These are phyloP conservation scores for Heterocephalus glaber DNA, from an alignment of 2,113 vertebrate species.

Conservation along the genomic window DNA sequence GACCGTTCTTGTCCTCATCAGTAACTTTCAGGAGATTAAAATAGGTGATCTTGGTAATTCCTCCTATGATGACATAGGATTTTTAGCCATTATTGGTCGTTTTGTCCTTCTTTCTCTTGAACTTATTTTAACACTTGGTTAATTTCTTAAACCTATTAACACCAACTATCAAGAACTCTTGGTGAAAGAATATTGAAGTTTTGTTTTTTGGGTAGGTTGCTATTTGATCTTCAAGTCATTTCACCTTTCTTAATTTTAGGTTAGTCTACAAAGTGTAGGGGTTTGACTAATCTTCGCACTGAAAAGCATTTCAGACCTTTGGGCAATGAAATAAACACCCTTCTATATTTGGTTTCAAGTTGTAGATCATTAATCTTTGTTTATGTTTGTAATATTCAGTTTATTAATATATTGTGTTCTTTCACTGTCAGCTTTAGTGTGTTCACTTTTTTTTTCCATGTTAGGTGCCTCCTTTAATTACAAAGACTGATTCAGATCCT, in stretches of 20 bases:
- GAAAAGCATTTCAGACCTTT: not conserved
- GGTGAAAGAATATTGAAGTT: not conserved
- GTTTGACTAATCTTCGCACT: not conserved
- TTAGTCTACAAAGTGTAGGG: slow-evolving; percentile 18
- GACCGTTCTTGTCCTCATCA: not conserved
- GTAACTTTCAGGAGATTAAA: not conserved
- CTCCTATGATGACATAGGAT: not conserved
- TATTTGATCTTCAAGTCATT: slow-evolving; percentile 30
- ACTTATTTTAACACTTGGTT: not conserved
- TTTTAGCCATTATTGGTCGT: not conserved
- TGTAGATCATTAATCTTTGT: slow-evolving; percentile 8
- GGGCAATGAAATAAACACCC: not conserved
- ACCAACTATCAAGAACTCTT: not conserved
- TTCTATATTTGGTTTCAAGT: slow-evolving; percentile 20
- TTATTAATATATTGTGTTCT: not conserved
- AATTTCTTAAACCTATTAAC: not conserved
- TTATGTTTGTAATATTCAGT: no score
- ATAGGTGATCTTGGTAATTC: not conserved
- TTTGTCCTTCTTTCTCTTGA: not conserved
- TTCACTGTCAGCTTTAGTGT: not conserved
- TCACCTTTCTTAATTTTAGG: slow-evolving; percentile 35
- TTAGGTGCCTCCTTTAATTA: slow-evolving; percentile 95
- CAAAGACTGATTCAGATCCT: slow-evolving; percentile 94
- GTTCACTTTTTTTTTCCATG: slow-evolving; percentile 38
- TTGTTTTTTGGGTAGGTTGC: not conserved